Base-by-base conservation (phyloP, 2,888 invertebrate genomes). In the Perizoma affinitatum region DNA sequence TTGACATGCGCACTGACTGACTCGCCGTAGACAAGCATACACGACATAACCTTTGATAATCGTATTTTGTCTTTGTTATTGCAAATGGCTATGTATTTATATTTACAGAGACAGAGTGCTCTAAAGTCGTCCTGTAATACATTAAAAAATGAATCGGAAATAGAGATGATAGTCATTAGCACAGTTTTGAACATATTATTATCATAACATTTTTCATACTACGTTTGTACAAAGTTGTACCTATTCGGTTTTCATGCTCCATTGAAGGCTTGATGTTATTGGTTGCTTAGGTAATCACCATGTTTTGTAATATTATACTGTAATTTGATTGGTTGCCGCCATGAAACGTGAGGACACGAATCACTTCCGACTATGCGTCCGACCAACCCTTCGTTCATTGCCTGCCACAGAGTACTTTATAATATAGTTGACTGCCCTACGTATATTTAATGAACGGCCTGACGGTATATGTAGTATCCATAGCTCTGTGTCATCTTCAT, bases 1-100 rank as follows among this genome's bases (percentile, higher is more conserved):
- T 92, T 95, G 95, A 94, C 95, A 94, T 95, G 95, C 95, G 95
- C 95, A 93, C 86, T 91, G 87, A 82, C 87, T 89, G 87, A 82
- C 88, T 90, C 85, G 86, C 79, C 81, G 82, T 83, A 87, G 89
- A 90, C 86, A 89, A 89, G 88, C 84, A 86, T 82, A 83, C 76
- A 78, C 80, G 83, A 84, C 72, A 71, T 84, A 83, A 76, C 86
- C 71, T 90, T 88, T 73, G 73, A 74, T 70, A 66, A 76, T 65
- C 77, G 87, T 79, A 54, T 55, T 60, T 65, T 22, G 22, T 22
- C 22, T 66, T 68, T 41, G 36, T 10, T 6, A 48, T n/a, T 5
- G 38, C 4, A 38, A 5, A 38, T 7, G 5, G 5, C 5, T 38
- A 6, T 38, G 38, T 7, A 38, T 38, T 38, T 38, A 38, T 38